Percentiles rank a stretch among this genome's conserved stretches.
These are phyloP conservation scores for Drosophila lowei DNA, from an alignment of 1,140 invertebrate genomes.

Conservation along the genomic window DNA sequence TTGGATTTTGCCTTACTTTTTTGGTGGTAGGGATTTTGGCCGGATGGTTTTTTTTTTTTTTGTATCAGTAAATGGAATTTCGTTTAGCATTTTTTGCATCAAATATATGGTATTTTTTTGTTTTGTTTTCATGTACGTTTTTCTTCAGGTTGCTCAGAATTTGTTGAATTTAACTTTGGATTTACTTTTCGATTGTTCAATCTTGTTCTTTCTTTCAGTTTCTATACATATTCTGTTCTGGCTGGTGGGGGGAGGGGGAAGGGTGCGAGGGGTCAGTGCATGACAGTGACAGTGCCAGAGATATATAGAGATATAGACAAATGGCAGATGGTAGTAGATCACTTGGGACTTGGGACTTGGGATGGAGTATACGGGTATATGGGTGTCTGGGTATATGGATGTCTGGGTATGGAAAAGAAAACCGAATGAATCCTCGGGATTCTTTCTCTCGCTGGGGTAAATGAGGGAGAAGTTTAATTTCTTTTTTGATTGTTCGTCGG, in stretches of 20 bases:
- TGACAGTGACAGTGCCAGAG: slow-evolving; percentile 13
- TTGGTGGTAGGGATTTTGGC: slow-evolving; percentile 23
- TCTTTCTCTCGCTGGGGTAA: not conserved
- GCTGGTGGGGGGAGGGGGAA: slow-evolving; percentile 1
- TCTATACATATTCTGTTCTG: slow-evolving; percentile 9
- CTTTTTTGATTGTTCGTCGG: slow-evolving; percentile 63
- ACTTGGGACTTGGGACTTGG: not conserved
- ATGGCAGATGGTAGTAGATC: not conserved
- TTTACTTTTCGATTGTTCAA: slow-evolving; percentile 60
- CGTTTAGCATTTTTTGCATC: slow-evolving; percentile 77
- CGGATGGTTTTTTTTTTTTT: slow-evolving; percentile 22
- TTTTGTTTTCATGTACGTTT: slow-evolving; percentile 22
- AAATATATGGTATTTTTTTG: slow-evolving; percentile 60
- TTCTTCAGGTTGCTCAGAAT: slow-evolving; percentile 34
- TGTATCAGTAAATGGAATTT: slow-evolving; percentile 54
- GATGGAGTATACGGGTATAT: not conserved
- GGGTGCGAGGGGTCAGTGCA: slow-evolving; percentile 33
- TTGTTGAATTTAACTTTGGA: slow-evolving; percentile 73
- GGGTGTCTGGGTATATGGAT: no score
- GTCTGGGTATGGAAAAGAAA: slow-evolving; percentile 39
- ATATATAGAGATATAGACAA: slow-evolving; percentile 8
- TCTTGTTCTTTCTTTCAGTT: slow-evolving; percentile 28
- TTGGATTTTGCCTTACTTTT: slow-evolving; percentile 26
- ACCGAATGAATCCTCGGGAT: not conserved
- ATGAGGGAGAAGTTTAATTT: slow-evolving; percentile 64